Evolutionary conservation across 2,888 invertebrate genomes (phyloP), one percentile per base, ranked within the genome.

Genomic region (Serripes groenlandicus): DNA sequence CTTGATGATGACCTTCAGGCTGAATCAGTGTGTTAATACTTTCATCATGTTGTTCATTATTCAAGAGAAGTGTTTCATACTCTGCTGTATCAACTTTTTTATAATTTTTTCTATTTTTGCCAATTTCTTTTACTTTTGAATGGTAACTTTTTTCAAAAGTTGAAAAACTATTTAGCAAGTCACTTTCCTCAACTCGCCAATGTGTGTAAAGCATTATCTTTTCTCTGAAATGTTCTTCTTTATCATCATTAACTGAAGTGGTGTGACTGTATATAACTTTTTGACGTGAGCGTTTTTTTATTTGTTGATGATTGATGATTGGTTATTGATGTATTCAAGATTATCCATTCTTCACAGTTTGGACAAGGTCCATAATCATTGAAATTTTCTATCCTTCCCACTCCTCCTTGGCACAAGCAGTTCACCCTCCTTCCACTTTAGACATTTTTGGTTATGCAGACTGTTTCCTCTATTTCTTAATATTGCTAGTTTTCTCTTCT

Each of bases 41-140:
- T 15, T 49, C 49, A n/a, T n/a, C n/a, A n/a, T n/a, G n/a, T n/a
- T n/a, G n/a, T n/a, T n/a, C n/a, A n/a, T n/a, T n/a, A n/a, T n/a
- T n/a, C n/a, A n/a, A n/a, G n/a, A n/a, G n/a, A 32, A 83, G 35
- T 34, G 74, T 34, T 15, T 74, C 42, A 69, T 80, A 76, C 70
- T 83, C 83, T 23, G 32, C 56, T 32, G 23, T 23, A 54, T 80
- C 83, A 64, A 62, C 71, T 15, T 15, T n/a, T n/a, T n/a, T n/a
- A n/a, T 49, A n/a, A n/a, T n/a, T n/a, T n/a, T n/a, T n/a, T n/a
- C n/a, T 69, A 18, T 49, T 69, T 30, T 26, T 37, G 0, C 49
- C 30, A 28, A 75, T 73, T 30, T 66, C 66, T 3, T 32, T 49
- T 37, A 34, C 5, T 21, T 56, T 56, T 30, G 30, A 26, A n/a